phyloP scores from a whole-genome alignment of 2,888 invertebrate species.

The Frankliniella fusca region DNA sequence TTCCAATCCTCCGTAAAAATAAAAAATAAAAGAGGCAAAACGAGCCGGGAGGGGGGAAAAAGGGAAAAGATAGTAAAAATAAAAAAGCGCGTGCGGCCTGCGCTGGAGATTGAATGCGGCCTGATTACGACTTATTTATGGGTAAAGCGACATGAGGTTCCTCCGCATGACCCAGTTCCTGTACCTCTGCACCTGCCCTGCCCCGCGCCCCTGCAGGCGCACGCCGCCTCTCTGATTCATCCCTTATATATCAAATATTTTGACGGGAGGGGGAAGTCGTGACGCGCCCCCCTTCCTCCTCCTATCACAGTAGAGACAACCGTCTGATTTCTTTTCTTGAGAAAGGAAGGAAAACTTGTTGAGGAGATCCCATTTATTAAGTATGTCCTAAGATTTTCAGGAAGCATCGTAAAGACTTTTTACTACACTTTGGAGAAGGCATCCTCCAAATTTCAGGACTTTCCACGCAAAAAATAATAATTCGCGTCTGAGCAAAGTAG shows the following conservation, averaged over 20 bases:
- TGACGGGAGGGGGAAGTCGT: no score
- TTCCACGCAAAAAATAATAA: no score
- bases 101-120: neutral
- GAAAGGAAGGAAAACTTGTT: no score
- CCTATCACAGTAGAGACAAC: neutral
- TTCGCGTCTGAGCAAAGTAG: no score
- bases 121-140: slow-evolving; percentile 23
- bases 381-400: no score
- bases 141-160: neutral
- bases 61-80: neutral
- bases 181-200: neutral
- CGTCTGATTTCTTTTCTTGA: no score
- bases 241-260: neutral
- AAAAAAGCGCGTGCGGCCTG: neutral
- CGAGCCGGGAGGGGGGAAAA: no score
- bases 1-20: neutral
- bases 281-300: neutral
- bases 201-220: neutral
- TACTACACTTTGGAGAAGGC: no score
- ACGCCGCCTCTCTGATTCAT: neutral
- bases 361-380: no score
- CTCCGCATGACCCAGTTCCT: neutral
- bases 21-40: no score
- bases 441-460: no score
- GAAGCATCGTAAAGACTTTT: no score